Evolutionary conservation across 2,797 vertebrate species (phyloP).

Genomic region (Cyprinodon diabolis): DNA sequence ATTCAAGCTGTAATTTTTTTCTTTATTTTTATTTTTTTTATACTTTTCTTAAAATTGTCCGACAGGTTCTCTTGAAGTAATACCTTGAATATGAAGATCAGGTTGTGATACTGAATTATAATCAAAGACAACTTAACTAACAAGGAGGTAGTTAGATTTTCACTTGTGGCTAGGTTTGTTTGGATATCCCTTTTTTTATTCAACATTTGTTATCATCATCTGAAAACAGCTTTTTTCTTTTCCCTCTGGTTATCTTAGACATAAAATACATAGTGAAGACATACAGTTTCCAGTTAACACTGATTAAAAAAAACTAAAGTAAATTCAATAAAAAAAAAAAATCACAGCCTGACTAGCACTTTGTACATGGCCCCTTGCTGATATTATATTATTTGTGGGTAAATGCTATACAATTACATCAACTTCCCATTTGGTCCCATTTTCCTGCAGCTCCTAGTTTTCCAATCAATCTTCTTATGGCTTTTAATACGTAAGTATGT

Average conservation of each 20-base stretch:
- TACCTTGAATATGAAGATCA: no score
- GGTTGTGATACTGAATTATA: no score
- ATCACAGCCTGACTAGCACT: neutral
- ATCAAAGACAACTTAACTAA: no score
- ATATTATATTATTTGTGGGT: conserved; percentile 32
- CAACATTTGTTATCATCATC: no score
- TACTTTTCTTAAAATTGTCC: no score
- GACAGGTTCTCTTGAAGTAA: no score
- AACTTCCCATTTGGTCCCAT: conserved; percentile 48
- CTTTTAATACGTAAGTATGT: conserved; percentile 6
- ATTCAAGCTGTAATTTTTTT: no score
- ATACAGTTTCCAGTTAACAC: neutral
- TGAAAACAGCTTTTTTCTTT: neutral
- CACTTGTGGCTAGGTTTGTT: no score
- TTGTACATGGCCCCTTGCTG: conserved; percentile 5
- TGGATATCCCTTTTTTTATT: no score
- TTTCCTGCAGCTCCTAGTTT: conserved; percentile 41
- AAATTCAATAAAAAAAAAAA: neutral
- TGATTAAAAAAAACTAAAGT: no score
- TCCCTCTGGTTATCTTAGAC: neutral
- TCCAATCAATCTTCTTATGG: conserved; percentile 13
- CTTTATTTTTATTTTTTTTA: no score
- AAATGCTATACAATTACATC: conserved; percentile 40
- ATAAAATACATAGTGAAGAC: neutral
- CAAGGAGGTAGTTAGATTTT: no score